phyloP scores from a whole-genome alignment of 1,140 invertebrate species.

The Frieseomelitta varia region DNA sequence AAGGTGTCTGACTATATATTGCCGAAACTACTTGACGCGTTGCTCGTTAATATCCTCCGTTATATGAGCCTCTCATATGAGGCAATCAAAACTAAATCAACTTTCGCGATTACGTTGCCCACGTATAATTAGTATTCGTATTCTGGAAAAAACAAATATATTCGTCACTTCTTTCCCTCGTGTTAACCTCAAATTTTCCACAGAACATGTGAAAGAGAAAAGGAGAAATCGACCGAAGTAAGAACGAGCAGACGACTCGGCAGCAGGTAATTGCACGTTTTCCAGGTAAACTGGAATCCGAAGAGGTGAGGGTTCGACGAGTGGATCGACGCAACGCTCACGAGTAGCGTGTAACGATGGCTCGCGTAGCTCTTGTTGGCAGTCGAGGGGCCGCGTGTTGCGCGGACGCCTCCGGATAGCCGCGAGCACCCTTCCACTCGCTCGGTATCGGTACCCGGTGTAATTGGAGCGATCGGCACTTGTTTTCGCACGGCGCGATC shows the following conservation, averaged over 20 bases:
- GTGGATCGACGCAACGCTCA: constrained; percentile 52
- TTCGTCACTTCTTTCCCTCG: too few species aligned
- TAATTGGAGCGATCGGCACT: constrained; percentile 78
- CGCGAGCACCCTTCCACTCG: constrained; percentile 48
- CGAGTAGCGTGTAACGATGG: constrained; percentile 59
- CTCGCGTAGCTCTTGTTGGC: constrained; percentile 55
- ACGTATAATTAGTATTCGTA: too few species aligned
- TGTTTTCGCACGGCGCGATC: constrained; percentile 76
- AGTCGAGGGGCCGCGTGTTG: constrained; percentile 54
- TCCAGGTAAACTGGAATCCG: neutral
- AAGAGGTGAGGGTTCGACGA: neutral
- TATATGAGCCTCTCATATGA: too few species aligned
- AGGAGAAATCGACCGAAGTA: neutral
- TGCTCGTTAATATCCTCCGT: too few species aligned
- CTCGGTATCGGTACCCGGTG: constrained; percentile 54
- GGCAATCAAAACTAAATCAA: too few species aligned
- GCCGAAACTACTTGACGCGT: constrained; percentile 3
- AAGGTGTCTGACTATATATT: neutral
- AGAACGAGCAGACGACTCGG: neutral
- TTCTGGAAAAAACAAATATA: too few species aligned
- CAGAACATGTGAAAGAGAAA: neutral
- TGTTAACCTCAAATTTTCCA: too few species aligned
- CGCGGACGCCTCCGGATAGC: constrained; percentile 56
- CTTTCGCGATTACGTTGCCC: too few species aligned
- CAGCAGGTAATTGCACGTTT: neutral